A percentile compares a stretch with the other conserved stretches of the same genome.
These are phyloP conservation scores for Carcina quercana DNA, from an alignment of 2,888 invertebrate genomes.

Conservation along the genomic window DNA sequence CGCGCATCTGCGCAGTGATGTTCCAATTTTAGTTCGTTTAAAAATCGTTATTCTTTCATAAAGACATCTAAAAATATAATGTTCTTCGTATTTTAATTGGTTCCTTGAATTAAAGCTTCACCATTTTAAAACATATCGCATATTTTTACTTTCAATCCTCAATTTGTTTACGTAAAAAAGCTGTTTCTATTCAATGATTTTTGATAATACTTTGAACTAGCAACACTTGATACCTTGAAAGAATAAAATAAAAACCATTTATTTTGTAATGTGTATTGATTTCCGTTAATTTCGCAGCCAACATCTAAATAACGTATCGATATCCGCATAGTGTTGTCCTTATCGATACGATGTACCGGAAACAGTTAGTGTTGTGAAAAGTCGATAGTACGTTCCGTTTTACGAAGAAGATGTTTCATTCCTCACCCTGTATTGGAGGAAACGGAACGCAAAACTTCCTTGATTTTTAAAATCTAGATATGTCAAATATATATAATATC, in stretches of 20 bases:
- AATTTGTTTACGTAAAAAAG: background rate
- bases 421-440: too few species aligned
- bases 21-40: background rate
- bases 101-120: too few species aligned
- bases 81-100: background rate
- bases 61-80: background rate
- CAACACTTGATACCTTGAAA: too few species aligned
- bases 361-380: constrained; percentile 18
- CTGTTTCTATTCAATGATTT: background rate
- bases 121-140: background rate
- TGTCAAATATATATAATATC: too few species aligned
- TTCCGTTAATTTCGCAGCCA: constrained; percentile 12
- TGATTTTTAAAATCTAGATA: too few species aligned
- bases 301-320: constrained; percentile 14
- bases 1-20: constrained; percentile 46
- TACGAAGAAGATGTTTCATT: constrained; percentile 3
- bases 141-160: background rate
- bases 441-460: too few species aligned
- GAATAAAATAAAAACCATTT: too few species aligned
- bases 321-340: constrained; percentile 20
- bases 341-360: constrained; percentile 19
- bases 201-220: too few species aligned
- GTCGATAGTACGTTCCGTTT: constrained; percentile 15
- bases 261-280: constrained; percentile 3
- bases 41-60: background rate